Evolutionary conservation across 1,140 invertebrate genomes (phyloP), one percentile per base, ranked within the genome.

Genomic region (Pentalonia nigronervosa): DNA sequence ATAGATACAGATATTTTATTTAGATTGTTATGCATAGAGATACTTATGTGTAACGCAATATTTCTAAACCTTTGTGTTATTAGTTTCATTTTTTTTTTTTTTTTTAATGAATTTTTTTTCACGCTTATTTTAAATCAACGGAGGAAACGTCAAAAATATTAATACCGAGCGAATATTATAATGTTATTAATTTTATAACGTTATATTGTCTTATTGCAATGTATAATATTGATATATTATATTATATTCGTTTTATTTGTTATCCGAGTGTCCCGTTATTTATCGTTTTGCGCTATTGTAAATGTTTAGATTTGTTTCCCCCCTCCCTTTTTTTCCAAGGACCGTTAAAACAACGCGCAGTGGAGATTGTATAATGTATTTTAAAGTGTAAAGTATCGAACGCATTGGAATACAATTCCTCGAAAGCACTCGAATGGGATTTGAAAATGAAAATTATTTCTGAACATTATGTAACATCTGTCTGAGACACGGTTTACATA

Each of bases 361-460:
- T 9, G 47, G 8, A 30, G 30, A 30, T 45, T 87, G 45, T 83
- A 83, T 83, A 83, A 83, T 83, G 34, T 83, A 83, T 83, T 8
- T 83, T 36, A 36, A 34, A 83, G 9, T 83, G 34, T 83, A 83
- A 83, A 83, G 76, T 83, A 83, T 83, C 21, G 76, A 83, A 83
- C 8, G 21, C n/a, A 36, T 83, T 36, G 76, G 7, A 83, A 83
- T 83, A 83, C 17, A 83, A 36, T 83, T 48, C 8, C 30, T 87
- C 30, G 84, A 87, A 34, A 87, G 84, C n/a, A 45, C 25, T 87
- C 25, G 36, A 41, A 86, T 23, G 48, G 48, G 45, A 89, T 53
- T 53, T 23, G 47, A 45, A 53, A 89, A 89, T n/a, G 87, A 89
- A 89, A 89, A 89, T 89, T 89, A 53, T 89, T 53, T 53, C 48